A percentile compares a stretch with the other conserved stretches of the same genome.
phyloP scores from a whole-genome alignment of 2,113 vertebrate species.

The Dinomys branickii region DNA sequence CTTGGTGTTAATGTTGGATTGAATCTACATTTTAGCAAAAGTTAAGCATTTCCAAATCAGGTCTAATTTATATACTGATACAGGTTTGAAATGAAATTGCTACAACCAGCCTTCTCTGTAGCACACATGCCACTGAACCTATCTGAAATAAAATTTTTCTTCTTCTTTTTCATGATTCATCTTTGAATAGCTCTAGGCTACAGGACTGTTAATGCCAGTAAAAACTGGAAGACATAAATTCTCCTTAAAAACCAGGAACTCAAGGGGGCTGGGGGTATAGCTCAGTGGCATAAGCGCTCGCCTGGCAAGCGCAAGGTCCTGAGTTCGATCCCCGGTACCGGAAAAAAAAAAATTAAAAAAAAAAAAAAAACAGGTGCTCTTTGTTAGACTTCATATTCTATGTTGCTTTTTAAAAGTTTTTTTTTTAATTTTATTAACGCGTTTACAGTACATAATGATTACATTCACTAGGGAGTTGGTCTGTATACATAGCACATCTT shows the following conservation, averaged over 20 bases:
- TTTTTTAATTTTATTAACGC: background rate
- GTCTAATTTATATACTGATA: conserved; percentile 86
- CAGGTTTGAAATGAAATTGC: conserved; percentile 76
- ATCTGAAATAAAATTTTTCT: conserved; percentile 83
- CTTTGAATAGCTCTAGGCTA: conserved; percentile 73
- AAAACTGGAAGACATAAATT: conserved; percentile 76
- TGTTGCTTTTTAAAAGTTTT: background rate
- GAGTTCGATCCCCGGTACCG: too few species aligned
- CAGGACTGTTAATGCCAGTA: conserved; percentile 70
- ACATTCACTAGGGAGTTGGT: background rate
- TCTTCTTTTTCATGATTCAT: conserved; percentile 81
- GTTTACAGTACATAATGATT: background rate
- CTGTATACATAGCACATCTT: background rate
- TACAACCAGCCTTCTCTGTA: conserved; percentile 79
- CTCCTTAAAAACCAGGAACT: conserved; percentile 63
- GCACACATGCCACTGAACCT: conserved; percentile 77
- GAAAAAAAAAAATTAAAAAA: too few species aligned
- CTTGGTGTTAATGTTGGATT: conserved; percentile 79
- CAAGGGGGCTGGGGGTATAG: too few species aligned
- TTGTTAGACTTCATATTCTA: conserved; percentile 34
- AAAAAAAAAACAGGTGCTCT: conserved; percentile 15
- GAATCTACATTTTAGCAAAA: conserved; percentile 80
- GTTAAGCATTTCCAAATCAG: conserved; percentile 79
- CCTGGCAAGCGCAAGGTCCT: too few species aligned
- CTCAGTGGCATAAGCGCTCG: too few species aligned